Percentiles rank a stretch among this genome's conserved stretches.
Conservation (phyloP, 1,140 invertebrate species). For the Listronotus bonariensis region DNA sequence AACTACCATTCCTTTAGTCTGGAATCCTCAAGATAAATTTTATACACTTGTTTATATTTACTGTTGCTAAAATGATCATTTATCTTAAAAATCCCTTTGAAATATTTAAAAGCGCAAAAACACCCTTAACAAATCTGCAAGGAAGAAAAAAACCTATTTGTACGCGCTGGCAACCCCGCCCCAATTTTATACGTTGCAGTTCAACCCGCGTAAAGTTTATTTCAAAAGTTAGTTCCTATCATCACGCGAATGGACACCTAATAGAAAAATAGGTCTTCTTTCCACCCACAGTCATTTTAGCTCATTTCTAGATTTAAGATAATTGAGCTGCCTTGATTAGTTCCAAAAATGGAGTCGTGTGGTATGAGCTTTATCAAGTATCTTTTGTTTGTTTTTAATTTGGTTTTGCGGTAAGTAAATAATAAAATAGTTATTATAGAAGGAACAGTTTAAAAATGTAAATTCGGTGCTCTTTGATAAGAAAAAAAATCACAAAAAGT, state of each 20-base stretch:
- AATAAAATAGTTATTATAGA: too few relatives aligned
- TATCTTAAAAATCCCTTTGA: too few relatives aligned
- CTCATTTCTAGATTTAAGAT: background rate
- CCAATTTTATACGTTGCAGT: slow-evolving; percentile 5
- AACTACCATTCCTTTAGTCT: too few relatives aligned
- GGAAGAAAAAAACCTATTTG: too few relatives aligned
- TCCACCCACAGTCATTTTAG: background rate
- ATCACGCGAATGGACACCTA: slow-evolving; percentile 17
- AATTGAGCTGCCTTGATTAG: slow-evolving; percentile 1
- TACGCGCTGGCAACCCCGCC: background rate
- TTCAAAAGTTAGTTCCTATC: slow-evolving; percentile 13
- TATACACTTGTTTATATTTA: too few relatives aligned
- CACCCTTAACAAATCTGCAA: too few relatives aligned
- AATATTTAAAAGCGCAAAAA: too few relatives aligned
- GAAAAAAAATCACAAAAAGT: too few relatives aligned
- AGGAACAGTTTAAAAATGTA: too few relatives aligned
- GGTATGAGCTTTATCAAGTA: slow-evolving; percentile 73
- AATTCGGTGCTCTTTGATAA: too few relatives aligned
- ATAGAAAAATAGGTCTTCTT: slow-evolving; percentile 3
- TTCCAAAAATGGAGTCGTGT: slow-evolving; percentile 59
- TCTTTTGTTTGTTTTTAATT: slow-evolving; percentile 73
- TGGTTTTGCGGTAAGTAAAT: slow-evolving; percentile 70
- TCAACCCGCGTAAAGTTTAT: slow-evolving; percentile 15
- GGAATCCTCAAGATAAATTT: too few relatives aligned
- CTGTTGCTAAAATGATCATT: too few relatives aligned